Evolutionary conservation across 2,888 invertebrate species (phyloP).

Genomic region (Acrobasis suavella): DNA sequence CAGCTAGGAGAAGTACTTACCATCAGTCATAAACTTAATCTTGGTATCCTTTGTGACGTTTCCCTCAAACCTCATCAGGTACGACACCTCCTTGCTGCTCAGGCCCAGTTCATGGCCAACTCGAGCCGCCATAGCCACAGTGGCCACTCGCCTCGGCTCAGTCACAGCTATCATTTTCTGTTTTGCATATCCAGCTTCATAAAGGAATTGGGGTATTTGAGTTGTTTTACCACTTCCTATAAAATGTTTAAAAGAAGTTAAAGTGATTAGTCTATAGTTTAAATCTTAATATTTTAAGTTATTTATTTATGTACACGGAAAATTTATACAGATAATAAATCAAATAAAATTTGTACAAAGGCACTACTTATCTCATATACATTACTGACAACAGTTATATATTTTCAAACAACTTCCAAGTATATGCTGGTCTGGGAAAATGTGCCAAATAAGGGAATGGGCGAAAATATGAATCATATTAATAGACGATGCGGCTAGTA

Average conservation of each 20-base stretch:
- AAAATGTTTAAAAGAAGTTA: slow-evolving; percentile 21
- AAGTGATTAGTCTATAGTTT: too few species aligned
- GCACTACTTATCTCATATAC: too few species aligned
- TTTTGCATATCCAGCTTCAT: slow-evolving; percentile 96
- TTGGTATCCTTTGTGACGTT: slow-evolving; percentile 93
- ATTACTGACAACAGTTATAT: too few species aligned
- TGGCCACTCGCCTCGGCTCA: slow-evolving; percentile 98
- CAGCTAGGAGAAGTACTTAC: slow-evolving; percentile 42
- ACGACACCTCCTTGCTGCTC: slow-evolving; percentile 88
- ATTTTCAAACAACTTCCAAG: slow-evolving; percentile 44
- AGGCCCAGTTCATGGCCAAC: slow-evolving; percentile 95
- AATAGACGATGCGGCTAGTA: too few species aligned
- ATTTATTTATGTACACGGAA: too few species aligned
- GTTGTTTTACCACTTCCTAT: slow-evolving; percentile 97
- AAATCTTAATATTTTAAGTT: too few species aligned
- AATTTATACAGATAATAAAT: too few species aligned
- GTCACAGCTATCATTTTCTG: slow-evolving; percentile 95
- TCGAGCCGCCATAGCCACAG: slow-evolving; percentile 97
- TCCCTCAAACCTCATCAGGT: slow-evolving; percentile 97
- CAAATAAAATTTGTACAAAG: too few species aligned
- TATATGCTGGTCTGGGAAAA: too few species aligned
- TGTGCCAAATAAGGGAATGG: too few species aligned
- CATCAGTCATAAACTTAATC: slow-evolving; percentile 99
- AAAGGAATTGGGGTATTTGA: slow-evolving; percentile 98
- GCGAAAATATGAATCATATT: too few species aligned